phyloP scores from a whole-genome alignment of 1,140 invertebrate species.

The Rhagoletis zephyria region DNA sequence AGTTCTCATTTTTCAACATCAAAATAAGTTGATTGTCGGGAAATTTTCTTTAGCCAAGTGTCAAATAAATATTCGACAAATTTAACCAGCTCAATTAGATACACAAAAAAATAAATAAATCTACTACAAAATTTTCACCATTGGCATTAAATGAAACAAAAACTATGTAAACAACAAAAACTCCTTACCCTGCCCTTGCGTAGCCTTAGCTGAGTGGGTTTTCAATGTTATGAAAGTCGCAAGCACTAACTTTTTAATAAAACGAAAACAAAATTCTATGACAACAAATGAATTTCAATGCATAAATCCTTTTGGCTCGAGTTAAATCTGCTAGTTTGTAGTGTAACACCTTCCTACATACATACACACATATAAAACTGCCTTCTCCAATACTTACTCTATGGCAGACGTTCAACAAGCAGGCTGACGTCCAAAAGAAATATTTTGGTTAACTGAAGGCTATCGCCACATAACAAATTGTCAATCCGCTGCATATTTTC shows the following conservation, averaged over 20 bases:
- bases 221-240: background rate
- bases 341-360: background rate
- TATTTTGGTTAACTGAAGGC: background rate
- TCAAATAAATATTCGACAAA: constrained; percentile 21
- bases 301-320: background rate
- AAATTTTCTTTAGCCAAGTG: background rate
- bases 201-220: background rate
- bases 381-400: background rate
- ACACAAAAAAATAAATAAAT: constrained; percentile 4
- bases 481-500: constrained; percentile 42
- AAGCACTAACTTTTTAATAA: background rate
- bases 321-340: background rate
- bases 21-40: background rate
- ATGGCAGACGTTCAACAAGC: background rate
- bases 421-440: background rate
- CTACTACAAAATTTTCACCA: background rate
- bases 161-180: background rate
- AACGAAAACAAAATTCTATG: background rate
- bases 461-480: background rate
- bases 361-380: background rate
- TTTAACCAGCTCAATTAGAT: background rate
- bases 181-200: background rate
- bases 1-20: background rate
- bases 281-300: background rate
- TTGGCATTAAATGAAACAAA: constrained; percentile 1